Base-by-base conservation (phyloP, 2,888 invertebrate genomes). In the Clostera curtula region DNA sequence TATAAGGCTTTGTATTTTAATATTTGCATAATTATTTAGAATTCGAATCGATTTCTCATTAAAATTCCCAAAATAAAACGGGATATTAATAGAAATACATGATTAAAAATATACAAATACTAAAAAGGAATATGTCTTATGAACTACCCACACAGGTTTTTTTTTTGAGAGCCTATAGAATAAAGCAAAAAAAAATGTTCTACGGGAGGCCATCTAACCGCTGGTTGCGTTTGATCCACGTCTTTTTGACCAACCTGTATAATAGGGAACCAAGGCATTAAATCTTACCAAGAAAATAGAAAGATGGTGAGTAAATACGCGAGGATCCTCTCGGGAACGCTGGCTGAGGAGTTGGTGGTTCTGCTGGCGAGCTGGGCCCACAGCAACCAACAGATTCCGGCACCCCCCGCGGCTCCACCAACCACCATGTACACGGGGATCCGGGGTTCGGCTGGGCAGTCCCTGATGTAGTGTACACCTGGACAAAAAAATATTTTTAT, bases 361-460 rank as follows among this genome's bases (percentile, higher is more conserved):
- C 89, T 70, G 24, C 86, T 86, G 29, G 88, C 87, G 2, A 91
- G 83, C 70, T 91, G 91, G 5, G 85, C 79, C 86, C 87, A 89
- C 24, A 89, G 71, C 32, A 88, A 68, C 87, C 90, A 89, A 30
- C 87, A 84, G 63, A 93, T 87, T 38, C 92, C 90, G 2, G 90
- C 79, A 8, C 90, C 85, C 0, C 93, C 93, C 6, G 91, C 86
- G 5, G 89, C 87, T 0, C 93, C 94, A 0, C 93, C 93, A n/a
- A 93, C 92, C 31, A 93, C 87, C 88, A 93, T 90, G 74, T 93
- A 94, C 12, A 93, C 87, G 0, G 93, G 93, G 40, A 94, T 89
- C 34, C 89, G 86, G 0, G 90, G 90, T 67, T 93, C 90, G 22
- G 87, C 86, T 0, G 93, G 93, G 47, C 94, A 94, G 60, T 93